phyloP scores from a whole-genome alignment of 2,888 invertebrate species.

The Hermodice carunculata region DNA sequence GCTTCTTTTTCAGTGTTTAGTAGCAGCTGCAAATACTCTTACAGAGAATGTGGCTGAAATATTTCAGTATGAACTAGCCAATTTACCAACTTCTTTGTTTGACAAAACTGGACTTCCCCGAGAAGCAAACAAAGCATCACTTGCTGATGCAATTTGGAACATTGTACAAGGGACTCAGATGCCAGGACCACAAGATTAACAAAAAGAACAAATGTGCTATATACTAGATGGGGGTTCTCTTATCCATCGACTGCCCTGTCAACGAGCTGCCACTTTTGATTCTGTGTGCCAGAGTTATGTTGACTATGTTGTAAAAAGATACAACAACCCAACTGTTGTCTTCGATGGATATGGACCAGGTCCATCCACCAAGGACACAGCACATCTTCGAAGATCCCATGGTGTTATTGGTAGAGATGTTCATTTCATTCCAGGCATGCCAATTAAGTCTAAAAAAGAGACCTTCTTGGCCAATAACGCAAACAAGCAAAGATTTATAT shows the following conservation, averaged over 20 bases:
- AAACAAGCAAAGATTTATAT: slow-evolving; percentile 12
- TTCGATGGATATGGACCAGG: slow-evolving; percentile 49
- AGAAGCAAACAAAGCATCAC: neutral
- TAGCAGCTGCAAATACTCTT: slow-evolving; percentile 21
- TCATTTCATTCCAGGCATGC: neutral
- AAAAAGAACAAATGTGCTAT: too few relatives aligned
- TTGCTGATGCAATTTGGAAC: slow-evolving; percentile 9
- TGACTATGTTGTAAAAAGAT: slow-evolving; percentile 15
- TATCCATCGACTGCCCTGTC: slow-evolving; percentile 42
- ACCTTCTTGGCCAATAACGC: neutral
- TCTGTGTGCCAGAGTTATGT: too few relatives aligned
- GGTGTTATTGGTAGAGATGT: neutral
- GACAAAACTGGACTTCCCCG: neutral
- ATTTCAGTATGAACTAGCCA: slow-evolving; percentile 31
- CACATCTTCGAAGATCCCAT: slow-evolving; percentile 23
- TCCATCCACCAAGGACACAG: slow-evolving; percentile 43
- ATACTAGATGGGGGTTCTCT: slow-evolving; percentile 46
- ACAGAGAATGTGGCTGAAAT: neutral
- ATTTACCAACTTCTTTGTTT: slow-evolving; percentile 25
- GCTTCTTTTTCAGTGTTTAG: slow-evolving; percentile 42
- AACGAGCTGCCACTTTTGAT: too few relatives aligned
- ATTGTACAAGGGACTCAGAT: neutral
- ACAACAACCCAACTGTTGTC: slow-evolving; percentile 32
- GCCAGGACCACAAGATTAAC: neutral
- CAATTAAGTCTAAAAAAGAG: neutral